Percentiles rank a stretch among this genome's conserved stretches.
Conservation (phyloP, 2,888 invertebrate species). For the Pherbina coryleti region DNA sequence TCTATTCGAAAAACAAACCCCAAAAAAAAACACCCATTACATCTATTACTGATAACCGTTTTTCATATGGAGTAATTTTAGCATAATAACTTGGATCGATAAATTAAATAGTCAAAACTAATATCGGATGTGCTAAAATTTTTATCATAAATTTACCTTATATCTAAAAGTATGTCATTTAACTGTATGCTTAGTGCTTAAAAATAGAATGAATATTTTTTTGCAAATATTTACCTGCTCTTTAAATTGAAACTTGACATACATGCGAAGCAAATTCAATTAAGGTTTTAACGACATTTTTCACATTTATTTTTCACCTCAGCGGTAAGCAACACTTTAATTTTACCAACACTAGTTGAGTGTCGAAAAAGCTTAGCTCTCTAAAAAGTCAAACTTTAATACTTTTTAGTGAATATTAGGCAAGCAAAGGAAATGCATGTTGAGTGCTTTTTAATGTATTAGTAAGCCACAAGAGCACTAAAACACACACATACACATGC, state of each 20-base stretch:
- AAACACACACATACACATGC: not conserved
- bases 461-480: not conserved
- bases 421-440: not conserved
- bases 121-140: too few species aligned
- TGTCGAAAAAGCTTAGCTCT: not conserved
- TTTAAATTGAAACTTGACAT: not conserved
- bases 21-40: too few species aligned
- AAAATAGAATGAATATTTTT: not conserved
- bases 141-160: too few species aligned
- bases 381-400: not conserved
- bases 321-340: not conserved
- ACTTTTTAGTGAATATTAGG: not conserved
- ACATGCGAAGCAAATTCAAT: too few species aligned
- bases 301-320: not conserved
- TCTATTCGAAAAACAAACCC: too few species aligned
- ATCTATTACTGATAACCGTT: too few species aligned
- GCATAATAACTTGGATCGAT: too few species aligned
- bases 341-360: not conserved
- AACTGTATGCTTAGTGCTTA: not conserved
- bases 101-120: too few species aligned
- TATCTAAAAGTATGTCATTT: not conserved
- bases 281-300: too few species aligned
- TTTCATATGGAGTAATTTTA: too few species aligned
- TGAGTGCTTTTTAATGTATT: slow-evolving; percentile 19
- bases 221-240: not conserved